Conservation (phyloP, 2,797 vertebrate genomes). For the Pangasius sanitwongsei region DNA sequence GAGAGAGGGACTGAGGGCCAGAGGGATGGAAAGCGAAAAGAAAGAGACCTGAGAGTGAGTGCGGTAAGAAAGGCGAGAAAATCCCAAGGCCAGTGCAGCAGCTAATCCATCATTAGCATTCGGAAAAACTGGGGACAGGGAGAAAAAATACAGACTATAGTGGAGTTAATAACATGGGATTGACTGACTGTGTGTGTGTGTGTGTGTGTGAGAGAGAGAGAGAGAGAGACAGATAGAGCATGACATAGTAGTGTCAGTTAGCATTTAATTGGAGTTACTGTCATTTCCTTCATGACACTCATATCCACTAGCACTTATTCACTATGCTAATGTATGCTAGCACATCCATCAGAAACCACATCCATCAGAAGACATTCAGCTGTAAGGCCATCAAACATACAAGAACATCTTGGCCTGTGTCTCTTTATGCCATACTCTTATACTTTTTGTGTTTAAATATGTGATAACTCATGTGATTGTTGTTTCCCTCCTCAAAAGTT, state of each 20-base stretch:
- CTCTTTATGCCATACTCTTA: not conserved
- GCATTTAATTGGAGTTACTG: constrained; percentile 44
- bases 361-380: constrained; percentile 8
- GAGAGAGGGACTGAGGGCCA: constrained; percentile 37
- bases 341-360: not conserved
- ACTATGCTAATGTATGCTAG: constrained; percentile 33
- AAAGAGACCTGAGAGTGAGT: constrained; percentile 53
- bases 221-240: not conserved
- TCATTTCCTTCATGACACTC: constrained; percentile 39
- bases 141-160: constrained; percentile 34
- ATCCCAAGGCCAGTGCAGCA: constrained; percentile 41
- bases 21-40: constrained; percentile 47
- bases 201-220: constrained; percentile 31
- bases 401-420: not conserved
- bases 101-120: constrained; percentile 61
- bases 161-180: constrained; percentile 41
- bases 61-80: constrained; percentile 46
- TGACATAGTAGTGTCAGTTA: not conserved
- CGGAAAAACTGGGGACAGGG: constrained; percentile 37
- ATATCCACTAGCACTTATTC: constrained; percentile 23
- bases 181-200: constrained; percentile 10
- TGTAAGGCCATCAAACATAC: not conserved
- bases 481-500: not conserved
- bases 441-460: not conserved
- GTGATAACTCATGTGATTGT: not conserved